These are phyloP conservation scores for Epinotia bilunana DNA, from an alignment of 2,888 invertebrate species.

Conservation along the genomic window DNA sequence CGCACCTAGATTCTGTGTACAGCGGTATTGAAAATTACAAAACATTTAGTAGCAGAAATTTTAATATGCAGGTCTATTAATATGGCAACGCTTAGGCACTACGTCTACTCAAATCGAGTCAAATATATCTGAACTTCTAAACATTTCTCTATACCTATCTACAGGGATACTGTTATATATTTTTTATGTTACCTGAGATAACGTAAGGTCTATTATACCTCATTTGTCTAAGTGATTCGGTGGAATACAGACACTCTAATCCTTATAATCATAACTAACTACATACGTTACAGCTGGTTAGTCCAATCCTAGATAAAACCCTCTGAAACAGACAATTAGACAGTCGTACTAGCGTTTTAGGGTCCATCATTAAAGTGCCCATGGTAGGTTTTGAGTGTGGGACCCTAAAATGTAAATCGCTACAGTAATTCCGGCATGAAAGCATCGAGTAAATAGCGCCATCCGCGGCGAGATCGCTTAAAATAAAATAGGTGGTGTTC, in stretches of 20 bases:
- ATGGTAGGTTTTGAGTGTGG: not conserved
- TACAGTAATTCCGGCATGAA: constrained; percentile 28
- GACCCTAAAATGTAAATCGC: constrained; percentile 35
- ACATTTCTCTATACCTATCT: not conserved
- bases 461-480: constrained; percentile 22
- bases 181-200: too few relatives aligned
- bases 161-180: not conserved
- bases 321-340: not conserved
- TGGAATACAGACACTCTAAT: too few relatives aligned
- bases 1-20: not conserved
- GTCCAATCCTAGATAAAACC: not conserved
- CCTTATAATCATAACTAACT: too few relatives aligned
- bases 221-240: too few relatives aligned
- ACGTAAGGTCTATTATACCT: too few relatives aligned
- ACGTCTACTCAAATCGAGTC: not conserved
- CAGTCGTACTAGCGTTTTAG: not conserved
- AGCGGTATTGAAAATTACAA: not conserved
- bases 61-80: not conserved
- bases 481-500: constrained; percentile 34
- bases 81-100: not conserved
- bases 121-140: too few relatives aligned
- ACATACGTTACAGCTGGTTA: too few relatives aligned
- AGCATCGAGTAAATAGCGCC: constrained; percentile 26
- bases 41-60: not conserved
- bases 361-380: not conserved